Conservation (phyloP, 2,113 vertebrate genomes). For the Tympanuchus pallidicinctus region DNA sequence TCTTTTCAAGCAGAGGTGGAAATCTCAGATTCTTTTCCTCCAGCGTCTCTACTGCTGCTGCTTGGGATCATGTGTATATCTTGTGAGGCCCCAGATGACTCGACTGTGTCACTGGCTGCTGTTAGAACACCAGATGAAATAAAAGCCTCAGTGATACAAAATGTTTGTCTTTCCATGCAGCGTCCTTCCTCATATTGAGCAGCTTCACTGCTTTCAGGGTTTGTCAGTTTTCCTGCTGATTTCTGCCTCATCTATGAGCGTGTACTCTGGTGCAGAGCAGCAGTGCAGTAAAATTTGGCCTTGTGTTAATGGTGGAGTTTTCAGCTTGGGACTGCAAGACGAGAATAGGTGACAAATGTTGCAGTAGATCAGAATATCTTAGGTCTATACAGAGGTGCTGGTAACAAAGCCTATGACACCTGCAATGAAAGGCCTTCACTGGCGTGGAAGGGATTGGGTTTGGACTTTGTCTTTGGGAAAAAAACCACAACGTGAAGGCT, state of each 20-base stretch:
- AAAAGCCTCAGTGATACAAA: neutral
- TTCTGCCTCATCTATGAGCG: neutral
- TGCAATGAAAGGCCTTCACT: neutral
- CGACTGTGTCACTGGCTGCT: neutral
- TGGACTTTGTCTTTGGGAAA: conserved; percentile 49
- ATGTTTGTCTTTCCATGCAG: neutral
- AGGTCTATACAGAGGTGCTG: neutral
- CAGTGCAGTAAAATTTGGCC: too few relatives aligned
- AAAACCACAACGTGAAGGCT: neutral
- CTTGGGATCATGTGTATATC: fast-evolving
- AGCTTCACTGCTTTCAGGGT: neutral
- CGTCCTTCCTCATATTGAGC: neutral
- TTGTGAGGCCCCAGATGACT: neutral
- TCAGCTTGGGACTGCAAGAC: neutral
- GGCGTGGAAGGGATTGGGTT: neutral
- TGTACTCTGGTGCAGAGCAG: neutral
- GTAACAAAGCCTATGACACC: neutral
- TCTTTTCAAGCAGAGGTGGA: neutral
- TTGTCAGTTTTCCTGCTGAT: neutral
- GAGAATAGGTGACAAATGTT: neutral
- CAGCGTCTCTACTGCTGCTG: neutral
- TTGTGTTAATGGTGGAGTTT: neutral
- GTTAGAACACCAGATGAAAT: conserved; percentile 7
- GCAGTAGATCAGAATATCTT: neutral
- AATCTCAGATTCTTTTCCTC: neutral